Base-by-base conservation (phyloP, 2,113 vertebrate species). In the Gadus macrocephalus region DNA sequence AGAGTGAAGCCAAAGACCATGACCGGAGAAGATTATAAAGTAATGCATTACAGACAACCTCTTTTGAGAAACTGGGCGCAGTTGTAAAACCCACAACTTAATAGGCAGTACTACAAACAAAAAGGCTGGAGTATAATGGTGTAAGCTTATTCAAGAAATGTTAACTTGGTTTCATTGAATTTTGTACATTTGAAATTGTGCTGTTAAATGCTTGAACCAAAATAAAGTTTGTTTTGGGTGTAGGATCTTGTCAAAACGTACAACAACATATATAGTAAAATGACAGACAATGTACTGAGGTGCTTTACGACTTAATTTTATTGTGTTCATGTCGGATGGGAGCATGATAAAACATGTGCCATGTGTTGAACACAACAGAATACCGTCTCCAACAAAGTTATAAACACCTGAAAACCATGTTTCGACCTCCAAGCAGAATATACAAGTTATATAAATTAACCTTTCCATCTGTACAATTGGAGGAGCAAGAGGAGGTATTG, bases 401-500 rank as follows among this genome's bases (percentile, higher is more conserved):
- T 22, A 38, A n/a, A 9, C 42, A 49, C 42, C 42, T 49, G 42
- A 49, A 49, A 49, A 49, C 42, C 42, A 49, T 49, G 42, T 49
- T 28, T n/a, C 11, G 2, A 19, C n/a, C 28, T n/a, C 2, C 4
- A 3, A 15, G 17, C 56, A 6, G 15, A 17, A 15, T 6, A 15
- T 19, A 55, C 58, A 1, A 31, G 11, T 20, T 59, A 15, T 17
- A 59, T 59, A 59, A 59, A 59, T 61, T 20, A n/a, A 59, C 22
- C 2, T 59, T 74, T 77, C 67, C 67, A 71, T 49, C 42, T 49
- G 42, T 49, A 49, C 42, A 49, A 14, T 7, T 49, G 25, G 67
- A 62, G 66, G 67, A 68, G 49, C 62, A 71, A 17, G 59, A 72
- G 70, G 59, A 72, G 70, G 49, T 76, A 69, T 71, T 66, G 3